Percentiles rank a stretch among this genome's conserved stretches.
phyloP scores from a whole-genome alignment of 1,140 invertebrate species.

The Aphis gossypii region DNA sequence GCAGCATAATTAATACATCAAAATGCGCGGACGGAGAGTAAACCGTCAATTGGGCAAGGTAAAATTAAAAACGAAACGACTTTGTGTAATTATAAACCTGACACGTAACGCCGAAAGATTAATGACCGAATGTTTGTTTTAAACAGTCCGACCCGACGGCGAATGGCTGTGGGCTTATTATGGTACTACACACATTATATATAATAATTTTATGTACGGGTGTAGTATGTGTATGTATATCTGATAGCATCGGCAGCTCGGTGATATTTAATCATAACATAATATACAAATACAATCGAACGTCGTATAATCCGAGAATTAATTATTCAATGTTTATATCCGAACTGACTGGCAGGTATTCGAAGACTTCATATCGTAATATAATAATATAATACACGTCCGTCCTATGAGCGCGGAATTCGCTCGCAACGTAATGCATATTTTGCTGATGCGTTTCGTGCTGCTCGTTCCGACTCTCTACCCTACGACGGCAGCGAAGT shows the following conservation, averaged over 20 bases:
- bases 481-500: too few relatives aligned
- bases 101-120: conserved; percentile 51
- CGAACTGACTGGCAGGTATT: neutral
- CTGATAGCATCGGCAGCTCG: neutral
- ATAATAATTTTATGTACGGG: neutral
- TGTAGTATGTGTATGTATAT: neutral
- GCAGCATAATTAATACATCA: conserved; percentile 44
- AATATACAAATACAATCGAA: neutral
- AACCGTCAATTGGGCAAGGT: conserved; percentile 36
- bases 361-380: neutral
- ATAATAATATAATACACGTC: neutral
- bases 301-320: neutral
- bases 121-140: conserved; percentile 54
- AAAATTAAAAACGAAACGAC: conserved; percentile 43
- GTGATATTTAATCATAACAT: conserved; percentile 34
- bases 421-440: too few relatives aligned
- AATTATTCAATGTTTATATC: conserved; percentile 4
- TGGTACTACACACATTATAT: neutral
- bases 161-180: neutral
- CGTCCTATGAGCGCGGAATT: neutral
- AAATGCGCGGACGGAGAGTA: neutral
- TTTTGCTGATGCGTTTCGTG: too few relatives aligned
- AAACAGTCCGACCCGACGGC: neutral
- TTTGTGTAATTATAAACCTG: conserved; percentile 38
- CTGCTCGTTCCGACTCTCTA: too few relatives aligned